phyloP scores from a whole-genome alignment of 2,113 vertebrate species.

The Platysteira castanea region DNA sequence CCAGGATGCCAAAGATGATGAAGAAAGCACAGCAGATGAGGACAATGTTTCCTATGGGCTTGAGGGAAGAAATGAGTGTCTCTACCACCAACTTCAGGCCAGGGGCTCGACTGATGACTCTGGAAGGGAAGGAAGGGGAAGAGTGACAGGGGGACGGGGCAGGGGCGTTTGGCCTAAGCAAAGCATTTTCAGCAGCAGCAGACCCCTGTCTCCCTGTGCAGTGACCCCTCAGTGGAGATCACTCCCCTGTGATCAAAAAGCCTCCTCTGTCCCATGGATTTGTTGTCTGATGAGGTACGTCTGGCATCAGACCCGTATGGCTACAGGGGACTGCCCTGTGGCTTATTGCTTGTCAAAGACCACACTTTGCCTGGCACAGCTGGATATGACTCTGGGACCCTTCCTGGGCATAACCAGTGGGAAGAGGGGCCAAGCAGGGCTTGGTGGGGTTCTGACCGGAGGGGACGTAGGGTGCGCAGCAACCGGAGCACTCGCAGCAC shows the following conservation, averaged over 20 bases:
- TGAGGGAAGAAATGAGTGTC: constrained; percentile 95
- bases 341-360: neutral
- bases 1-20: constrained; percentile 97
- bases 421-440: neutral
- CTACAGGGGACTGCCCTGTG: neutral
- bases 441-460: constrained; percentile 75
- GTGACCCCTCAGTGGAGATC: neutral
- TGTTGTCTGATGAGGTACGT: neutral
- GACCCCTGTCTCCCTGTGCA: neutral
- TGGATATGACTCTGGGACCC: neutral
- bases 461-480: constrained; percentile 90
- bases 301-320: neutral
- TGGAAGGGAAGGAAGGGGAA: constrained; percentile 14
- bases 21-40: constrained; percentile 99
- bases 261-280: neutral
- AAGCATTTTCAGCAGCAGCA: neutral
- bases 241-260: neutral
- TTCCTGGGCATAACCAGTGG: neutral
- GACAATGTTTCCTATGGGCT: constrained; percentile 97
- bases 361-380: neutral
- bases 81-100: constrained; percentile 96
- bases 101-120: constrained; percentile 95
- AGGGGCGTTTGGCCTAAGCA: neutral
- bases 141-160: neutral
- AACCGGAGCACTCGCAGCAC: constrained; percentile 91